Conservation (phyloP, 1,140 invertebrate species). For the Trichonephila inaurata region DNA sequence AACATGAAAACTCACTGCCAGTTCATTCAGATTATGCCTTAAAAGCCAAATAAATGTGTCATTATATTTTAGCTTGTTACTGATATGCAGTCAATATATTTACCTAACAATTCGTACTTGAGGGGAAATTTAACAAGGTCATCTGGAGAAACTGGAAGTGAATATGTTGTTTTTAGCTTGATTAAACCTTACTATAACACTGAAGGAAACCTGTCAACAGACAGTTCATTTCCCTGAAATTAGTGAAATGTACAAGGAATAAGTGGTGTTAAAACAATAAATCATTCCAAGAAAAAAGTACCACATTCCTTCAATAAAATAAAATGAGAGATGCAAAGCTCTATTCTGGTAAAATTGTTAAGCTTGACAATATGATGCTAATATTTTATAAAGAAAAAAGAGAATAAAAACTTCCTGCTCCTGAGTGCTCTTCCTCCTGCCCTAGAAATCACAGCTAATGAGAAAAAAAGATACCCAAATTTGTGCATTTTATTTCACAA, state of each 20-base stretch:
- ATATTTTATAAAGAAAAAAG: background rate
- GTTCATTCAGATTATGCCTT: background rate
- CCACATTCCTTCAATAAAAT: no score
- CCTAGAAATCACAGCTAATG: background rate
- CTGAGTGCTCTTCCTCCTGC: no score
- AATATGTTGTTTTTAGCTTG: background rate
- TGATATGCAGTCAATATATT: background rate
- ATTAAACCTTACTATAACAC: background rate
- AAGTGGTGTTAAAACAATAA: background rate
- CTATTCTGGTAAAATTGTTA: background rate
- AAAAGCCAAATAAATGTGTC: background rate
- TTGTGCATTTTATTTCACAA: background rate
- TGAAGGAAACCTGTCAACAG: background rate
- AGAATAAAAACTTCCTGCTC: background rate
- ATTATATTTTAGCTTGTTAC: background rate
- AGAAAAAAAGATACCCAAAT: background rate
- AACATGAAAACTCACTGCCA: background rate
- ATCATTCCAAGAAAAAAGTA: no score
- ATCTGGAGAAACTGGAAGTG: background rate
- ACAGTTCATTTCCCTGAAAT: background rate
- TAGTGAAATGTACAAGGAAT: background rate
- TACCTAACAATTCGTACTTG: background rate
- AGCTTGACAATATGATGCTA: background rate
- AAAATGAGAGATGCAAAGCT: background rate
- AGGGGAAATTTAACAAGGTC: background rate